Conservation (phyloP, 2,797 vertebrate species). For the Premnoplex brunnescens region DNA sequence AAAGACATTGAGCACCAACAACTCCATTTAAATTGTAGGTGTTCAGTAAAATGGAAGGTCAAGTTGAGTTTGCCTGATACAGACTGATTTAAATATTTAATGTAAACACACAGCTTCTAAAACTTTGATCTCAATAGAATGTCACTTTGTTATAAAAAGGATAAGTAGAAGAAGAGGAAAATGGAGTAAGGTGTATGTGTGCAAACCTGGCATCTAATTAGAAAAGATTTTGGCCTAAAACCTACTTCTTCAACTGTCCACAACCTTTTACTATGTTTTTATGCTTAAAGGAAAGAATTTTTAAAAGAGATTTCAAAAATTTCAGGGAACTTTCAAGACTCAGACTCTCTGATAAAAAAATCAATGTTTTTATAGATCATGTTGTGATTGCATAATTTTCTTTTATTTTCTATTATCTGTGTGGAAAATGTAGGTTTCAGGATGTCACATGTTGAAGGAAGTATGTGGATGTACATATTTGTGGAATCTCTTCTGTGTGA, state of each 20-base stretch:
- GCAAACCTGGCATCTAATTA: background rate
- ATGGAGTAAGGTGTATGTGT: background rate
- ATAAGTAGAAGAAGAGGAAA: background rate
- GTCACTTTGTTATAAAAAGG: background rate
- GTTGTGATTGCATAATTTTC: background rate
- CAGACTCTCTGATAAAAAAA: background rate
- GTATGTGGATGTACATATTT: background rate
- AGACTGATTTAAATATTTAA: background rate
- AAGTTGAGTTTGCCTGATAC: background rate
- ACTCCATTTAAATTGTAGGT: background rate
- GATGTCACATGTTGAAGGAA: background rate
- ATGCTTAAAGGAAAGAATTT: background rate
- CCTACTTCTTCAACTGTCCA: background rate
- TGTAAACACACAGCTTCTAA: background rate
- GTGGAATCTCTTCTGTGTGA: background rate
- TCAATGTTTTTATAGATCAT: background rate
- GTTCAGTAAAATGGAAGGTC: background rate
- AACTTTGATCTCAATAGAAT: background rate
- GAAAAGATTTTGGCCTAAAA: background rate
- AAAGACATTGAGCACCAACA: background rate
- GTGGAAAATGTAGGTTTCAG: background rate
- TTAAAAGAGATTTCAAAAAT: background rate
- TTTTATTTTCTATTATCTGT: background rate
- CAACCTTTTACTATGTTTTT: background rate
- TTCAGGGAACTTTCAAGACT: background rate